Evolutionary conservation across 2,797 vertebrate genomes (phyloP).

Genomic region (Distichodus sexfasciatus): DNA sequence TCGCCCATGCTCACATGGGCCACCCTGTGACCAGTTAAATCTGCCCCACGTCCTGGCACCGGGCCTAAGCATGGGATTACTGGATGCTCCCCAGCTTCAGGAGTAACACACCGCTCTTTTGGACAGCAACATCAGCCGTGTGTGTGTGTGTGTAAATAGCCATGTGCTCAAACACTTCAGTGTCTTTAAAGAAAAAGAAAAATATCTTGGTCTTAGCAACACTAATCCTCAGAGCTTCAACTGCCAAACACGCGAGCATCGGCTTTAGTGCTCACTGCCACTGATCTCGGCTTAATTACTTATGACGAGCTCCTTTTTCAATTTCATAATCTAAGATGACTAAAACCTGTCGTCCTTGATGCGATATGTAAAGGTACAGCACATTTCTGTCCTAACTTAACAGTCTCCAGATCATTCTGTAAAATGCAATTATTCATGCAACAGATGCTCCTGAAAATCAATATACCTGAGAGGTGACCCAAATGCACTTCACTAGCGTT

Average conservation of each 20-base stretch:
- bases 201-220: not conserved
- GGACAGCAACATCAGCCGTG: not conserved
- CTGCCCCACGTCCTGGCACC: not conserved
- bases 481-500: too few species aligned
- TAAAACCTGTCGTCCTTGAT: too few species aligned
- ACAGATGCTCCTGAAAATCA: too few species aligned
- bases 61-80: constrained; percentile 17
- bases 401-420: too few species aligned
- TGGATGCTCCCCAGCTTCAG: not conserved
- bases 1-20: constrained; percentile 15
- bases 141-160: not conserved
- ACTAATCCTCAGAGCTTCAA: not conserved
- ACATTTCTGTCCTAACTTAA: too few species aligned
- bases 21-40: constrained; percentile 7
- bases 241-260: not conserved
- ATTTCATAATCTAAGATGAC: not conserved
- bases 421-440: too few species aligned
- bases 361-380: too few species aligned
- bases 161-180: not conserved
- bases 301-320: not conserved
- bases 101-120: constrained; percentile 5
- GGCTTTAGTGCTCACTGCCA: not conserved
- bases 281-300: not conserved
- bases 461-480: too few species aligned
- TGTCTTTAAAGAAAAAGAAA: not conserved